Conservation (phyloP, 2,797 vertebrate species). For the Clamator glandarius region DNA sequence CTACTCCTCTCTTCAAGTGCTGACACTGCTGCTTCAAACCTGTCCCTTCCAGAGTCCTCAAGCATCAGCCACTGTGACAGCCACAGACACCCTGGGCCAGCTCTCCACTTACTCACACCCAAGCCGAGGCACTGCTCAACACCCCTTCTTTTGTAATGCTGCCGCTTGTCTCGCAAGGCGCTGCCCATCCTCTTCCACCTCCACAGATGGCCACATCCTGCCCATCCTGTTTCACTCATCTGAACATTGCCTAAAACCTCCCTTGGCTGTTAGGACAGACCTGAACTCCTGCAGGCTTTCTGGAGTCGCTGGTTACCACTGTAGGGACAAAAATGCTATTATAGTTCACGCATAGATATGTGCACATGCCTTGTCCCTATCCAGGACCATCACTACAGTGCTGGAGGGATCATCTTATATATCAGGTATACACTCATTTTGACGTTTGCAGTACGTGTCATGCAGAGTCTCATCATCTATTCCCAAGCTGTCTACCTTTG, state of each 20-base stretch:
- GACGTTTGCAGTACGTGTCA: fast-evolving
- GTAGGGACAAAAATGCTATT: neutral
- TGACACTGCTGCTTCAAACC: neutral
- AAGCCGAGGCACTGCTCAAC: neutral
- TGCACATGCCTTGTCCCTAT: neutral
- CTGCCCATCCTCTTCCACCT: conserved; percentile 16
- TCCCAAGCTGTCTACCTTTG: neutral
- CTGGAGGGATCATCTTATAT: neutral
- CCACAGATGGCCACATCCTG: conserved; percentile 22
- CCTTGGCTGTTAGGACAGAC: neutral
- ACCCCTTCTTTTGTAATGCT: neutral
- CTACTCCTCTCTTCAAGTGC: neutral
- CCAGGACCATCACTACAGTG: neutral
- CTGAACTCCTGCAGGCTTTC: neutral
- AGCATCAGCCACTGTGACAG: fast-evolving
- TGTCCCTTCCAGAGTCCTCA: neutral
- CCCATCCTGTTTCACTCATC: conserved; percentile 24
- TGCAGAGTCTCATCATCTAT: neutral
- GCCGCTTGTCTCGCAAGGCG: neutral
- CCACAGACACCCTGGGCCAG: neutral
- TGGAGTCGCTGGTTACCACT: fast-evolving
- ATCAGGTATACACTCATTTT: neutral
- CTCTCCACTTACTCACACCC: neutral
- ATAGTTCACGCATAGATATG: neutral
- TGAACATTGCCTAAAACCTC: neutral